phyloP scores from a whole-genome alignment of 2,888 invertebrate species.

The Drosophila peninsularis region DNA sequence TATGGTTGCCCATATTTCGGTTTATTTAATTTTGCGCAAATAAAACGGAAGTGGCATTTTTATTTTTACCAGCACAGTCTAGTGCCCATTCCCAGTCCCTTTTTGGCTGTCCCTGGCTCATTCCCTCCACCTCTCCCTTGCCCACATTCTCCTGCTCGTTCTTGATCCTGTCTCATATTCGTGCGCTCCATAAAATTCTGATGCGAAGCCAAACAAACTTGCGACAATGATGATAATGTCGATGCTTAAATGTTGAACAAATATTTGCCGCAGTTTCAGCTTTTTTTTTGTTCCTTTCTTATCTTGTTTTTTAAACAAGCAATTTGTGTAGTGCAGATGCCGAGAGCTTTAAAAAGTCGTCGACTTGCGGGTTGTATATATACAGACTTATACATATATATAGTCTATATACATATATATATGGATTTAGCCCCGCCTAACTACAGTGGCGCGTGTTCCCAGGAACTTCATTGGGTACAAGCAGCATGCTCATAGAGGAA shows the following conservation, averaged over 20 bases:
- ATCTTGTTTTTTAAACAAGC: conserved; percentile 62
- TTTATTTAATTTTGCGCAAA: conserved; percentile 82
- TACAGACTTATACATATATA: no score
- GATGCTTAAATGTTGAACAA: conserved; percentile 65
- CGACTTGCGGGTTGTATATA: conserved; percentile 14
- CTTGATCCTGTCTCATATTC: conserved; percentile 66
- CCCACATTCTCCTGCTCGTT: conserved; percentile 8
- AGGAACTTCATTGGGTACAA: conserved; percentile 24
- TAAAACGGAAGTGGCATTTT: conserved; percentile 81
- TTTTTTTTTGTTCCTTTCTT: conserved; percentile 1
- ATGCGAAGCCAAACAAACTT: conserved; percentile 73
- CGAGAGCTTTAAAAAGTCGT: conserved; percentile 60
- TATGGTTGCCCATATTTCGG: conserved; percentile 80
- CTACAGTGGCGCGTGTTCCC: conserved; percentile 70
- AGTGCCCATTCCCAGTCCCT: not conserved
- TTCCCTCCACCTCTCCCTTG: not conserved
- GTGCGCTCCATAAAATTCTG: conserved; percentile 78
- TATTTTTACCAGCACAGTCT: conserved; percentile 61
- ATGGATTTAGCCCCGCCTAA: not conserved
- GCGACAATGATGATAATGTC: conserved; percentile 71
- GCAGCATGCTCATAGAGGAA: conserved; percentile 18
- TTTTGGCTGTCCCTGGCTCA: not conserved
- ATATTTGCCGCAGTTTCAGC: conserved; percentile 49
- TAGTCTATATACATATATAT: not conserved
- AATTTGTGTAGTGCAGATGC: conserved; percentile 60